Evolutionary conservation across 1,140 invertebrate species (phyloP), one percentile per base, ranked within the genome.

Genomic region (Drosophila arizonae): DNA sequence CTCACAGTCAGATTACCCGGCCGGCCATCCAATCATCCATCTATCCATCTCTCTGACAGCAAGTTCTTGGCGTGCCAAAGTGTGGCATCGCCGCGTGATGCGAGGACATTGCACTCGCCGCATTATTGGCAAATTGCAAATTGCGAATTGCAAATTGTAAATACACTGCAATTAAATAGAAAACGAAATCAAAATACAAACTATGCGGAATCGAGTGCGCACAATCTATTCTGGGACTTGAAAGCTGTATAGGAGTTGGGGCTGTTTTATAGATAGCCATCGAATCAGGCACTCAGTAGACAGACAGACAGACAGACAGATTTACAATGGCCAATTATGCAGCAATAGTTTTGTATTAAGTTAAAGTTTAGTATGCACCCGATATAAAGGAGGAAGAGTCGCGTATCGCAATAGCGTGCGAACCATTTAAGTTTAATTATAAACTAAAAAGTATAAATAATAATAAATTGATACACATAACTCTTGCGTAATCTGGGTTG

Each of bases 181-280:
- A 86, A 79, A 68, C 82, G 78, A 86, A 86, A 84, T 76, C 72
- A 70, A 85, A 87, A 76, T 71, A 86, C 61, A 58, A 84, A 64
- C 73, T 67, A 84, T 84, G 80, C 80, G 80, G 80, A 84, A 82
- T 82, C 69, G 55, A 84, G 54, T 65, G 68, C 65, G n/a, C n/a
- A 1, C 36, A 52, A 28, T 79, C 79, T 85, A 81, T 87, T 87
- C 57, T 54, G 65, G 72, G 57, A 13, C 17, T 13, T 39, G n/a
- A 48, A 60, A 36, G 36, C 1, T 17, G 60, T 21, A 3, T 15
- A 46, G 30, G 24, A 60, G 15, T 15, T 28, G 61, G 46, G 21
- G 15, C 33, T 28, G 13, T 36, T 17, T 36, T 51, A 57, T 17
- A 46, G n/a, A 17, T n/a, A 45, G 43, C 6, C 33, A 54, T 43